Evolutionary conservation across 2,888 invertebrate genomes (phyloP).

Genomic region (Melanchra persicariae): DNA sequence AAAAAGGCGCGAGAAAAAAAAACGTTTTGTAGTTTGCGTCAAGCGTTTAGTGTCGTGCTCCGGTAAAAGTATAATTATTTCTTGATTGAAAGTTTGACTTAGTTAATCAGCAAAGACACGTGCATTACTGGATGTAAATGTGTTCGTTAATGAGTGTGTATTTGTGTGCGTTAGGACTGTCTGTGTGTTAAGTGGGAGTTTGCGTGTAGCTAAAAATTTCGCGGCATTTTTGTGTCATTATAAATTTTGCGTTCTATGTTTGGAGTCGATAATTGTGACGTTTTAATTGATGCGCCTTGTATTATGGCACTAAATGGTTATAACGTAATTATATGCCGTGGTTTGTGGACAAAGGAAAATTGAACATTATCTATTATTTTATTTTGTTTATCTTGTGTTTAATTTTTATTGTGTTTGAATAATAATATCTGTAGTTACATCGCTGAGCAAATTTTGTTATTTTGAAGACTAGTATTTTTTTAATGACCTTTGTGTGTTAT

Average conservation of each 20-base stretch:
- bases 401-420: neutral
- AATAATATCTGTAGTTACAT: neutral
- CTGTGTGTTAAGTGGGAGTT: slow-evolving; percentile 77
- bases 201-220: slow-evolving; percentile 75
- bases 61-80: slow-evolving; percentile 66
- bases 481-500: neutral
- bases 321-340: slow-evolving; percentile 21
- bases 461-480: neutral
- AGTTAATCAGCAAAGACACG: slow-evolving; percentile 78
- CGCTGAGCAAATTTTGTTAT: neutral
- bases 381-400: slow-evolving; percentile 8
- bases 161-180: slow-evolving; percentile 81
- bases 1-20: slow-evolving; percentile 68
- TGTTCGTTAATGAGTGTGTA: slow-evolving; percentile 87
- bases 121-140: slow-evolving; percentile 89
- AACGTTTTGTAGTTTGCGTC: slow-evolving; percentile 73
- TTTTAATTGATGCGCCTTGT: slow-evolving; percentile 36
- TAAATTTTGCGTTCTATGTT: slow-evolving; percentile 54
- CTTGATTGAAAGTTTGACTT: slow-evolving; percentile 80
- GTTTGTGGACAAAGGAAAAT: slow-evolving; percentile 48
- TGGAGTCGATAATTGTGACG: slow-evolving; percentile 41
- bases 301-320: slow-evolving; percentile 36
- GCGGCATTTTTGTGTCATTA: slow-evolving; percentile 70
- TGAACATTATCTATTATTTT: neutral
- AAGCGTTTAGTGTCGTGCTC: slow-evolving; percentile 73